Conservation (phyloP, 2,113 vertebrate species). For the Burhinus oedicnemus region DNA sequence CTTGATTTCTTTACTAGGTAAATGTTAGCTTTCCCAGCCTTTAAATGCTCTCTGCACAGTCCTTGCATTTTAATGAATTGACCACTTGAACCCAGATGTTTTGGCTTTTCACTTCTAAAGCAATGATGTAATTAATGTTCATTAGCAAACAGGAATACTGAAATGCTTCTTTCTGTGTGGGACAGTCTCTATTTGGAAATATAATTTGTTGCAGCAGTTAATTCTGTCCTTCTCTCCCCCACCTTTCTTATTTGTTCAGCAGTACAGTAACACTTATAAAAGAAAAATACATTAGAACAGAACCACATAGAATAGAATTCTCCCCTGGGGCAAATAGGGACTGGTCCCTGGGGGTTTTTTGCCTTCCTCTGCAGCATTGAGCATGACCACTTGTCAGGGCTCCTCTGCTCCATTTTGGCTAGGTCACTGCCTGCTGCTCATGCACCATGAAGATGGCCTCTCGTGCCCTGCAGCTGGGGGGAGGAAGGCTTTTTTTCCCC, state of each 20-base stretch:
- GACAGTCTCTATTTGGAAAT: neutral
- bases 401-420: too few species aligned
- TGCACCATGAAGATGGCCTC: too few species aligned
- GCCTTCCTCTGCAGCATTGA: neutral
- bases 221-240: neutral
- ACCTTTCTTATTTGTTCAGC: neutral
- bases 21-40: neutral
- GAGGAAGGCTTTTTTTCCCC: too few species aligned
- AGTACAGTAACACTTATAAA: neutral
- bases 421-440: too few species aligned
- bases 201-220: neutral
- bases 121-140: neutral
- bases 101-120: neutral
- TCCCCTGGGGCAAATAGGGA: neutral
- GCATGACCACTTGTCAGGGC: too few species aligned
- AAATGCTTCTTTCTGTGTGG: neutral
- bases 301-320: neutral
- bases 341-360: neutral
- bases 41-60: neutral
- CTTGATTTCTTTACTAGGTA: neutral
- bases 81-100: neutral
- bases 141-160: neutral
- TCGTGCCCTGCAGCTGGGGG: too few species aligned
- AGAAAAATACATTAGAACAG: neutral
- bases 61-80: neutral